Base-by-base conservation (phyloP, 2,113 vertebrate genomes). In the Menura novaehollandiae region DNA sequence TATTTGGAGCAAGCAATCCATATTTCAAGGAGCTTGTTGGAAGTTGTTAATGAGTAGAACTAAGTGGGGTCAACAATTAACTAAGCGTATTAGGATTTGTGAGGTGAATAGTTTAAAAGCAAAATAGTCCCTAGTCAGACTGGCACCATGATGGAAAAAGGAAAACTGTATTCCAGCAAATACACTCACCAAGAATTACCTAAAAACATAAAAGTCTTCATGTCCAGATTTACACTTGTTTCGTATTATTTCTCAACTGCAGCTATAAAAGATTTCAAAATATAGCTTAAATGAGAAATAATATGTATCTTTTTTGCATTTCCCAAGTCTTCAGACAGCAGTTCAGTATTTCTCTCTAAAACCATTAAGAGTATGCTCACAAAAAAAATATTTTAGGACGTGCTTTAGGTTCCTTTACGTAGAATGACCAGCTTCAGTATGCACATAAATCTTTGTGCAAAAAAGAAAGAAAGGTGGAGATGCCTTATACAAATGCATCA, bases 51-150 rank as follows among this genome's bases (percentile, higher is more conserved):
- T 21, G 30, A 93, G 43, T 21, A 80, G 32, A 90, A 89, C 11
- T 35, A 82, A 82, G 16, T 5, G 5, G 15, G 11, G 24, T 85
- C 94, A 96, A 93, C 28, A 91, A 93, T 83, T 89, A 88, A 78
- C 51, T 35, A 90, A 47, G 24, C 10, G 13, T 35, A 85, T 39
- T 78, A 47, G 82, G 11, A 62, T 44, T 74, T 69, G 14, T 55
- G 51, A 80, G 8, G 15, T 55, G n/a, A 76, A 1, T 58, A 83
- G 59, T 72, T 85, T 35, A 91, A 91, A 77, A 21, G n/a, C 51
- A 90, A 83, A 80, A 51, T 3, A 90, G 39, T 46, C n/a, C 30
- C 77, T 43, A 75, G 33, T 60, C 53, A 77, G 51, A 35, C 32
- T 69, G 59, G 81, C 24, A 55, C 19, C 55, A 64, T 6, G 4